Evolutionary conservation across 2,797 vertebrate species (phyloP).

Genomic region (Psittacula echo): DNA sequence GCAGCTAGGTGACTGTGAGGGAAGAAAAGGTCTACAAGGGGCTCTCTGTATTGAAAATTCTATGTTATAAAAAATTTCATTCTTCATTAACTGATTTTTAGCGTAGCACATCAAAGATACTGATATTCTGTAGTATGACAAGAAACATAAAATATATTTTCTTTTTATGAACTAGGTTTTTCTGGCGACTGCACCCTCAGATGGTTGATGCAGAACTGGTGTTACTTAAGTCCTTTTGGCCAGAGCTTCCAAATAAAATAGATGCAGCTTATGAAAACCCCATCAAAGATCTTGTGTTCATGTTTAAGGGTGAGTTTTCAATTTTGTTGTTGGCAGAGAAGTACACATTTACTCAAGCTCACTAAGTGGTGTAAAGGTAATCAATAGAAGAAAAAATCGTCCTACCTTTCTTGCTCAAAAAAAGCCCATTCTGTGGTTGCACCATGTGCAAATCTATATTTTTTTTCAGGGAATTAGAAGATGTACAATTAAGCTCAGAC

Average conservation of each 20-base stretch:
- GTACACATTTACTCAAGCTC: neutral
- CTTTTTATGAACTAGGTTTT: slow-evolving; percentile 82
- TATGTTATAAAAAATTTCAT: neutral
- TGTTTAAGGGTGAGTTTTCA: slow-evolving; percentile 78
- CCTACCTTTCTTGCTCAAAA: neutral
- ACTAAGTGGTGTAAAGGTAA: neutral
- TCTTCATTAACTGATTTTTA: neutral
- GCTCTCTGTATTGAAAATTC: neutral
- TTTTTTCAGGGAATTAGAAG: neutral
- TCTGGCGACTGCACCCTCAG: slow-evolving; percentile 94
- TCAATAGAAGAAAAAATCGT: neutral
- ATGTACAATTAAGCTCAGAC: neutral
- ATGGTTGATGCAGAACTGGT: slow-evolving; percentile 86
- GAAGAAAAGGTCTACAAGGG: neutral
- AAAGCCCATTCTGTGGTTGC: neutral
- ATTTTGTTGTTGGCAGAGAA: neutral
- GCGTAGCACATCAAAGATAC: neutral
- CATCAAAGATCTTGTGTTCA: slow-evolving; percentile 82
- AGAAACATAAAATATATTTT: neutral
- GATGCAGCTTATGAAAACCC: slow-evolving; percentile 93
- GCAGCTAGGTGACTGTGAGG: neutral
- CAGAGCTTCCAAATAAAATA: slow-evolving; percentile 88
- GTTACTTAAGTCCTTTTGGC: slow-evolving; percentile 92
- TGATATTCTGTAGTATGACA: neutral
- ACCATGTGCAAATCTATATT: neutral